These are phyloP conservation scores for Torymus auratus DNA, from an alignment of 2,888 invertebrate species.

Conservation along the genomic window DNA sequence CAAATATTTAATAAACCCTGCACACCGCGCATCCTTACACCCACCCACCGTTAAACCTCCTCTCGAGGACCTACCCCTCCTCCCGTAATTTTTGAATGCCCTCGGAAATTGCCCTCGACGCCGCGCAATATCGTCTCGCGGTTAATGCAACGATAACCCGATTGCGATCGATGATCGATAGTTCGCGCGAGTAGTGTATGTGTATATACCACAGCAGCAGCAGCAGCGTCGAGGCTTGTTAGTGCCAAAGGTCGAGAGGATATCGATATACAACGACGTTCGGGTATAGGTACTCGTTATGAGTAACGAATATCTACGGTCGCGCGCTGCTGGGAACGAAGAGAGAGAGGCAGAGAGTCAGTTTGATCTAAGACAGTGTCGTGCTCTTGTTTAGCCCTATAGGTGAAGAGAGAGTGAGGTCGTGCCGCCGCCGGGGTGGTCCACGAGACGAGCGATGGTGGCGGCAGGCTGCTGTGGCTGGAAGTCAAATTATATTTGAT, in stretches of 20 bases:
- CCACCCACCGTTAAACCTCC: background rate
- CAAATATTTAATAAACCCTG: slow-evolving; percentile 22
- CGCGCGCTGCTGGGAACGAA: background rate
- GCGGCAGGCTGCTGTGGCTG: too few relatives aligned
- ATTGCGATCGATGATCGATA: slow-evolving; percentile 44
- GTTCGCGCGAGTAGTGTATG: background rate
- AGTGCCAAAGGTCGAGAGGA: slow-evolving; percentile 6
- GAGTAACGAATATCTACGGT: slow-evolving; percentile 16
- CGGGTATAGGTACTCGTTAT: slow-evolving; percentile 2
- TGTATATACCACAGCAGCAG: background rate
- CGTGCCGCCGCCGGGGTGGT: too few relatives aligned
- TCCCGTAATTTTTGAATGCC: slow-evolving; percentile 31
- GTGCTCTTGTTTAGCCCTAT: too few relatives aligned
- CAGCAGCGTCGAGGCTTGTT: slow-evolving; percentile 24
- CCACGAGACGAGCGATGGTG: too few relatives aligned
- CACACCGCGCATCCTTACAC: background rate
- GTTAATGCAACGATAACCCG: slow-evolving; percentile 36
- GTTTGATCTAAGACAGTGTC: too few relatives aligned
- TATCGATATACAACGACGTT: too few relatives aligned
- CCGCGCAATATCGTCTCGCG: background rate
- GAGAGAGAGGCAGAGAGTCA: too few relatives aligned
- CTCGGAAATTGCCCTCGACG: slow-evolving; percentile 20
- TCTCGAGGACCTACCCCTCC: background rate
- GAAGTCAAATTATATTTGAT: too few relatives aligned
- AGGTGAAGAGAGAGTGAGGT: too few relatives aligned